Evolutionary conservation across 2,797 vertebrate genomes (phyloP), one percentile per base, ranked within the genome.

Genomic region (Valencia hispanica): DNA sequence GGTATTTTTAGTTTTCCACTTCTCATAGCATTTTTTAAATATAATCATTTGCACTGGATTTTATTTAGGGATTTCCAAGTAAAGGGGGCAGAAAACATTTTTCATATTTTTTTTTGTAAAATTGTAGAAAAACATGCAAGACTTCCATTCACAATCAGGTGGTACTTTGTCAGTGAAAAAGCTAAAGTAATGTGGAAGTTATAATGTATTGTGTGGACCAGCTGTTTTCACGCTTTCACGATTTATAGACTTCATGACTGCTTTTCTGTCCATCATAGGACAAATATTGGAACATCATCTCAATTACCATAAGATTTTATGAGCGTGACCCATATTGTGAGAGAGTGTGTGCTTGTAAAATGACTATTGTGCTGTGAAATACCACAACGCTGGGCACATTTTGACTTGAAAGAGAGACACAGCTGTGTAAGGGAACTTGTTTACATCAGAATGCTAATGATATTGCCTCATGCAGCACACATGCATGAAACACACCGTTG

Each of bases 401-500:
- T 68, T 9, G 27, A 69, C 79, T 68, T 4, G 82, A 51, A 72
- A 70, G 50, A 68, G 61, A 47, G 77, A 70, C 41, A 59, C 65
- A 66, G 70, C 55, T 32, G 73, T 68, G 57, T 73, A 51, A 84
- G 78, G 50, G 27, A 77, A 75, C 79, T 10, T 32, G 55, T 75
- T 51, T 45, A 6, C 81, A 43, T 74, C 20, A 72, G 73, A 76
- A 80, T 77, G 77, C 36, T 73, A 51, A 74, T 30, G 57, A 84
- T 41, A 74, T 36, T 63, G 76, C 73, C 85, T 79, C 82, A 77
- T 82, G 85, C 34, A 61, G 73, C 32, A 73, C 36, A 55, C 78
- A 72, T 77, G 71, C 72, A 78, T 34, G 69, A 83, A 89, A 84
- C 86, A 70, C 71, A 18, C 53, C 81, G 75, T 83, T 88, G 88